These are phyloP conservation scores for Cyphomyrus plagiostoma DNA, from an alignment of 2,113 vertebrate genomes.

Conservation along the genomic window DNA sequence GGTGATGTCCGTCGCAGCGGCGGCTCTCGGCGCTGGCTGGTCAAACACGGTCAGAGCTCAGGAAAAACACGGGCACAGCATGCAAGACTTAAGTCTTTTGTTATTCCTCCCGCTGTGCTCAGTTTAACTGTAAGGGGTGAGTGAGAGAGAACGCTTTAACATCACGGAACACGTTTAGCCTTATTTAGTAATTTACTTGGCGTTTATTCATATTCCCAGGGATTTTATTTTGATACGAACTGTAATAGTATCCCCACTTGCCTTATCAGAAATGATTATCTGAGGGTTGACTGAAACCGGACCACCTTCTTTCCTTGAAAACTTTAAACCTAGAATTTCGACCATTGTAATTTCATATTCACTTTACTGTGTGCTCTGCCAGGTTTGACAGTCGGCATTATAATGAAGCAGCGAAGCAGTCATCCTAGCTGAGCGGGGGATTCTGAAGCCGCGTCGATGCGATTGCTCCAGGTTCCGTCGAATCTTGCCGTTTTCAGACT, in stretches of 20 bases:
- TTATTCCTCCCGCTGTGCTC: constrained; percentile 26
- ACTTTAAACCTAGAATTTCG: constrained; percentile 13
- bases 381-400: constrained; percentile 14
- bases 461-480: background rate
- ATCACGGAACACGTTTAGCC: constrained; percentile 1
- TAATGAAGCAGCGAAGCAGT: constrained; percentile 6
- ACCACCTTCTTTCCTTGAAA: background rate
- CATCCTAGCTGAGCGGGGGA: background rate
- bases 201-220: background rate
- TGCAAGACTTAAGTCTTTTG: constrained; percentile 28
- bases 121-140: constrained; percentile 21
- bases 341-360: constrained; percentile 20
- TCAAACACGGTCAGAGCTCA: constrained; percentile 29
- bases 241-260: background rate
- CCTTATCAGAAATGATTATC: constrained; percentile 14
- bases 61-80: constrained; percentile 20
- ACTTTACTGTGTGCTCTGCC: constrained; percentile 13
- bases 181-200: background rate
- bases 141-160: constrained; percentile 10
- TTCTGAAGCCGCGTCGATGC: background rate
- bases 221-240: background rate
- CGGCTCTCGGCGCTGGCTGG: constrained; percentile 48
- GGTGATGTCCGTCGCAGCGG: constrained; percentile 51
- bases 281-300: constrained; percentile 17
- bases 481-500: background rate